Percentiles rank a stretch among this genome's conserved stretches.
Evolutionary conservation across 1,140 invertebrate species (phyloP).

Genomic region (Venturia canescens): DNA sequence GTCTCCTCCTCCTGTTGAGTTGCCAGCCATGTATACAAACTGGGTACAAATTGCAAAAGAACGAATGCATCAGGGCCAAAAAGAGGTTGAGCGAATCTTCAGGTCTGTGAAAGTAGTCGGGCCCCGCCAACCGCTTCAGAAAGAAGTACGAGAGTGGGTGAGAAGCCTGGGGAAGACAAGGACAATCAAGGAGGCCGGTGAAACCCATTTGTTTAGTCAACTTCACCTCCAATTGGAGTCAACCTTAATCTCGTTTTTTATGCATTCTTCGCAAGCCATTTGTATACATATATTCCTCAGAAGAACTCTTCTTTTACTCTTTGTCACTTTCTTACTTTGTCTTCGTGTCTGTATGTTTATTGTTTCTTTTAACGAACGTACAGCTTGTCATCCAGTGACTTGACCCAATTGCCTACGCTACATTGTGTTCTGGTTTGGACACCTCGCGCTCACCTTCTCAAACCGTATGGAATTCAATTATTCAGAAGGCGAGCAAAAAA

Average conservation of each 20-base stretch:
- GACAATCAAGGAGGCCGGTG: conserved; percentile 35
- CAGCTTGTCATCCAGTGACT: neutral
- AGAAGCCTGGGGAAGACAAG: conserved; percentile 32
- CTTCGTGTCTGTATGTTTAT: neutral
- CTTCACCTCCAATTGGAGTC: conserved; percentile 60
- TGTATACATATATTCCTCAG: neutral
- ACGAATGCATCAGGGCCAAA: neutral
- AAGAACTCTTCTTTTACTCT: conserved; percentile 33
- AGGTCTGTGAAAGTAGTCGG: neutral
- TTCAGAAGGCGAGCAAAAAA: too few relatives aligned
- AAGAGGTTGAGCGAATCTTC: neutral
- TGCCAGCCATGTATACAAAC: conserved; percentile 7
- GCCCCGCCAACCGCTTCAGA: neutral
- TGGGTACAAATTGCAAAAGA: conserved; percentile 19
- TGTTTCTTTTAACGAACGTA: neutral
- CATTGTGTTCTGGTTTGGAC: conserved; percentile 18
- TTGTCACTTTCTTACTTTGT: neutral
- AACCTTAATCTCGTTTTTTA: conserved; percentile 33
- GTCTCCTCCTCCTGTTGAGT: conserved; percentile 17
- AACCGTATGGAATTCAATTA: too few relatives aligned
- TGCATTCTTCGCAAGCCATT: neutral
- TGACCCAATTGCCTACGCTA: conserved; percentile 17
- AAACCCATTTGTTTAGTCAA: conserved; percentile 65
- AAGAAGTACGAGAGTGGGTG: neutral
- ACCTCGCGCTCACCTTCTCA: too few relatives aligned